These are phyloP conservation scores for Pleuronectes platessa DNA, from an alignment of 2,113 vertebrate genomes.

Conservation along the genomic window DNA sequence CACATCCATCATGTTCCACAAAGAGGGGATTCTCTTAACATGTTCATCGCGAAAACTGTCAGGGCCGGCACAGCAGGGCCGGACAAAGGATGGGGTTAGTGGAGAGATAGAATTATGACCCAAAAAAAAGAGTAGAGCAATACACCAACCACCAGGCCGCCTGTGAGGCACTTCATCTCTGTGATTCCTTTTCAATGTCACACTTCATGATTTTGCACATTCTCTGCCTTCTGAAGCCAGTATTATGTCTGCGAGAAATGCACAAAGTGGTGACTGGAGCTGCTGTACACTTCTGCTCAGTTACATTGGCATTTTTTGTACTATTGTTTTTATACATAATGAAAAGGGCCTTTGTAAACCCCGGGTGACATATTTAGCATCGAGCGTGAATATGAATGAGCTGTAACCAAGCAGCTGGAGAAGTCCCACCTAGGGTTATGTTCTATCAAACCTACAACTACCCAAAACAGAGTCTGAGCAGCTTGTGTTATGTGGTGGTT, in stretches of 20 bases:
- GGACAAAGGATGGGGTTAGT: conserved; percentile 39
- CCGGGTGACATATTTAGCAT: conserved; percentile 6
- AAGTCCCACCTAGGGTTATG: not conserved
- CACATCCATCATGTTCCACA: conserved; percentile 63
- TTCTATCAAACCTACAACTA: not conserved
- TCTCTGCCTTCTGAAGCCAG: conserved; percentile 14
- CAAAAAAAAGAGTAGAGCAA: conserved; percentile 24
- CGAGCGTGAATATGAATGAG: not conserved
- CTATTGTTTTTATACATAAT: not conserved
- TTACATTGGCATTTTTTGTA: not conserved
- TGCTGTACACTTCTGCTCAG: not conserved
- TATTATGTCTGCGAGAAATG: conserved; percentile 9
- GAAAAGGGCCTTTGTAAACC: conserved; percentile 3
- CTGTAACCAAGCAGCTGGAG: not conserved
- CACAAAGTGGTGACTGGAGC: conserved; percentile 1
- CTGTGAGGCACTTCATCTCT: conserved; percentile 56
- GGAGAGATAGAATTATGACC: conserved; percentile 50
- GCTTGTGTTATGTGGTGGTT: not conserved
- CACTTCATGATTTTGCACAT: conserved; percentile 59
- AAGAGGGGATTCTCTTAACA: conserved; percentile 54
- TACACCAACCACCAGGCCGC: conserved; percentile 30
- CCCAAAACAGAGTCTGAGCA: not conserved
- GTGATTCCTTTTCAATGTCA: conserved; percentile 66
- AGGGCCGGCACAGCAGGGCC: conserved; percentile 33
- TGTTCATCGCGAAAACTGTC: conserved; percentile 56